Evolutionary conservation across 2,888 invertebrate genomes (phyloP), one percentile per base, ranked within the genome.

Genomic region (Dicycla oo): DNA sequence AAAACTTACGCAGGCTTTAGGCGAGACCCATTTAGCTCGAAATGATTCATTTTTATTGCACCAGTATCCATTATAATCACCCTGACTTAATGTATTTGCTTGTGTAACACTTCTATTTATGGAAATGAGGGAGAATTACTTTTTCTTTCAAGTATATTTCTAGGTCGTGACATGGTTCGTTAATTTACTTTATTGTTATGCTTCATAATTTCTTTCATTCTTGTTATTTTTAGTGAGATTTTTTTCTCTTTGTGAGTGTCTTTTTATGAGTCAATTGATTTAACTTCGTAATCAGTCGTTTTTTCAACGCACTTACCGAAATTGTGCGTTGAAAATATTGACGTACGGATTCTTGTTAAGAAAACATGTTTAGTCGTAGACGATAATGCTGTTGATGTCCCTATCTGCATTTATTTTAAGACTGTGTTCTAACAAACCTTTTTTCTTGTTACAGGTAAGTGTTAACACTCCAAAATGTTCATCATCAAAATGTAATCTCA

Each of bases 401-500:
- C 15, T 13, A 23, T n/a, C 34, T 34, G 15, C 5, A 38, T 30
- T 38, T 13, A 34, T 34, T 43, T 72, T 23, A n/a, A 23, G 20
- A 51, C 2, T 30, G 8, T 40, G n/a, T 58, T 51, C 47, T 80
- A 62, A 75, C 23, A 20, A 47, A 49, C 0, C 10, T 10, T 63
- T 73, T 75, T 8, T 67, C 11, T 85, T 84, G 79, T 85, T 85
- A 57, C 83, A 85, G 86, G 86, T 85, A 85, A 85, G 85, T 85
- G 34, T 60, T 38, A 56, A 65, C 13, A 70, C 18, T 51, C 5
- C 51, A 65, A 43, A 20, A 51, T 26, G 43, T 45, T 58, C 56
- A 58, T 69, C 66, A 82, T 69, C 65, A 63, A 4, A 30, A 63
- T 40, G 3, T 40, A 66, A 73, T 53, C n/a, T 40, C 5, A 57